Conservation (phyloP, 2,113 vertebrate genomes). For the Oncorhynchus kisutch region DNA sequence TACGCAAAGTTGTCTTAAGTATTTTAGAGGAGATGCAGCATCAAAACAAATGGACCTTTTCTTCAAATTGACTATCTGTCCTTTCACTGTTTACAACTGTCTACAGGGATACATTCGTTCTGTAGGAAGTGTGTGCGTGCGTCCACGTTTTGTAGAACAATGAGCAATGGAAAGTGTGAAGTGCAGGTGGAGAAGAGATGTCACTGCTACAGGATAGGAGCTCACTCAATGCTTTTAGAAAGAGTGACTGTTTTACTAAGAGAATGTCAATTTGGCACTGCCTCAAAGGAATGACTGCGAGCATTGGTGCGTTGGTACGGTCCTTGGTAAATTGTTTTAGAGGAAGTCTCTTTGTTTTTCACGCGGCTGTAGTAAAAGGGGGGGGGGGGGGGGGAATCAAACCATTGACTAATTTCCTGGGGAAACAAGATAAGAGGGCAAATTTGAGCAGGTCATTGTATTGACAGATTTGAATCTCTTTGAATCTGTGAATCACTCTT, state of each 20-base stretch:
- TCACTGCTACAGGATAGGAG: not conserved
- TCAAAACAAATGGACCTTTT: no score
- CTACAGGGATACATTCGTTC: not conserved
- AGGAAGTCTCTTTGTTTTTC: slow-evolving; percentile 7
- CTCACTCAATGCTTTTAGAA: not conserved
- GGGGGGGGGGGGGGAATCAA: slow-evolving; percentile 4
- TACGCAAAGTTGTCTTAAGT: no score
- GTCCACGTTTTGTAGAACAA: not conserved
- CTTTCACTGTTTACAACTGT: not conserved
- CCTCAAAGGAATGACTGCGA: not conserved
- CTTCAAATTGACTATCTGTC: not conserved
- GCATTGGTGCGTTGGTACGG: not conserved
- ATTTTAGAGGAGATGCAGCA: no score
- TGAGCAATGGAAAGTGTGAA: not conserved
- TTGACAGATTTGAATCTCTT: not conserved
- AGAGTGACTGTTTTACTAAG: not conserved
- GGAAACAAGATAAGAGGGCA: slow-evolving; percentile 23
- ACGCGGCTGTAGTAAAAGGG: not conserved
- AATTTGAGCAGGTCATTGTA: not conserved
- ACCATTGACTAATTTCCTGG: slow-evolving; percentile 14
- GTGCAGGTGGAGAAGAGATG: not conserved
- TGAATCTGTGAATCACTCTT: not conserved
- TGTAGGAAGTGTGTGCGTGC: not conserved
- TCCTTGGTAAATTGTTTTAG: not conserved
- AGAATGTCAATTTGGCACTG: slow-evolving; percentile 5